Conservation (phyloP, 2,113 vertebrate genomes). For the Prochilodus magdalenae region DNA sequence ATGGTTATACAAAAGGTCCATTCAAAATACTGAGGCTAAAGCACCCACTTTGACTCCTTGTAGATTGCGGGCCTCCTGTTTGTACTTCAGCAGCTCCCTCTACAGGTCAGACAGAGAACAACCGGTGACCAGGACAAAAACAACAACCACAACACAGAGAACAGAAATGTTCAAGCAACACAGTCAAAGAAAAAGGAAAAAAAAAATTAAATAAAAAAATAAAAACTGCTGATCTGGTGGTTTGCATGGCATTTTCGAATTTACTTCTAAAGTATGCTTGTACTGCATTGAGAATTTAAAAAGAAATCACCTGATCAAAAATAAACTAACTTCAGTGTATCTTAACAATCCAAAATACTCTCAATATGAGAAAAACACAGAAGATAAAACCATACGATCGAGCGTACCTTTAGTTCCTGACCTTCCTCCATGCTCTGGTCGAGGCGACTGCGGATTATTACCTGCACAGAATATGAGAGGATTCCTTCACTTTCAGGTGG, state of each 20-base stretch:
- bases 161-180: not conserved
- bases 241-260: too few species aligned
- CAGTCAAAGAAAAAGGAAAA: too few species aligned
- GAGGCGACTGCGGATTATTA: conserved; percentile 85
- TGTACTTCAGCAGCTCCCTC: conserved; percentile 91
- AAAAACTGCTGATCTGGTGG: too few species aligned
- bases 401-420: conserved; percentile 89
- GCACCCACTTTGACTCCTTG: conserved; percentile 91
- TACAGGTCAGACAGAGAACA: conserved; percentile 64
- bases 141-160: not conserved
- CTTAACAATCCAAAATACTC: not conserved
- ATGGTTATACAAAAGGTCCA: not conserved
- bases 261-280: too few species aligned
- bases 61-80: conserved; percentile 91
- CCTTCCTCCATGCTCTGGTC: conserved; percentile 96
- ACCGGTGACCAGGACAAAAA: conserved; percentile 32
- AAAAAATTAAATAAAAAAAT: not conserved
- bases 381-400: not conserved
- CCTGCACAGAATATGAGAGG: conserved; percentile 51
- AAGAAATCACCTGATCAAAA: conserved; percentile 24
- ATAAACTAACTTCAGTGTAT: conserved; percentile 14
- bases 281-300: too few species aligned
- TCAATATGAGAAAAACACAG: not conserved
- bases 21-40: not conserved
- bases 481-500: not conserved